Percentiles rank a stretch among this genome's conserved stretches.
phyloP scores from a whole-genome alignment of 2,888 invertebrate genomes.

The Erpobdella octoculata region DNA sequence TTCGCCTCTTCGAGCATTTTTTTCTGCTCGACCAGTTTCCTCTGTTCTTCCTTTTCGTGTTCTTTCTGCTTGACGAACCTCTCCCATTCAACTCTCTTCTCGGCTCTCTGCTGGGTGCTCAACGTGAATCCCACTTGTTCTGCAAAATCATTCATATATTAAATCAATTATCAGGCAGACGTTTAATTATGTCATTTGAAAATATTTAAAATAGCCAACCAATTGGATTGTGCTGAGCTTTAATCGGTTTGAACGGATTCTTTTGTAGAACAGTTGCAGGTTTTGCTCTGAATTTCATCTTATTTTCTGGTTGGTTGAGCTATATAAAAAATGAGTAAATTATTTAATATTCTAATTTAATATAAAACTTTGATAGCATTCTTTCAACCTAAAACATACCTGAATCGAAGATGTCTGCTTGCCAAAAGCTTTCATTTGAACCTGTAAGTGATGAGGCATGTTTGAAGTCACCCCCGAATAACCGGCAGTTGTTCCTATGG shows the following conservation, averaged over 20 bases:
- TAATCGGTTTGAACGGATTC: constrained; percentile 13
- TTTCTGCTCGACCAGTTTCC: not conserved
- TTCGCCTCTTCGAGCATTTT: not conserved
- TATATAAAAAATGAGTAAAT: not conserved
- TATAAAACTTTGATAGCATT: too few species aligned
- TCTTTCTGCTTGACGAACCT: constrained; percentile 3
- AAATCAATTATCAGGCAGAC: not conserved
- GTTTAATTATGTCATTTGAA: not conserved
- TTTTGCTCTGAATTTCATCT: constrained; percentile 5
- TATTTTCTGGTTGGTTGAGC: not conserved
- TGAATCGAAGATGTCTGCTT: not conserved
- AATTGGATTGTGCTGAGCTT: not conserved
- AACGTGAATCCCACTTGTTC: not conserved
- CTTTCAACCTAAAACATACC: not conserved
- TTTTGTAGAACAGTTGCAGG: constrained; percentile 16
- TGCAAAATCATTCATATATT: not conserved
- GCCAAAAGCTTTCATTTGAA: not conserved
- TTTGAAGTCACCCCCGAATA: not conserved
- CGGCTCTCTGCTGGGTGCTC: constrained; percentile 15
- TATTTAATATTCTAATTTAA: too few species aligned
- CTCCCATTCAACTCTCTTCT: constrained; percentile 13
- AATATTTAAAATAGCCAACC: constrained; percentile 5
- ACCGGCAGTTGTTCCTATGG: not conserved
- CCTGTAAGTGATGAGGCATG: too few species aligned
- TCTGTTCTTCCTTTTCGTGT: not conserved